Base-by-base conservation (phyloP, 2,113 vertebrate genomes). In the Rissa tridactyla region DNA sequence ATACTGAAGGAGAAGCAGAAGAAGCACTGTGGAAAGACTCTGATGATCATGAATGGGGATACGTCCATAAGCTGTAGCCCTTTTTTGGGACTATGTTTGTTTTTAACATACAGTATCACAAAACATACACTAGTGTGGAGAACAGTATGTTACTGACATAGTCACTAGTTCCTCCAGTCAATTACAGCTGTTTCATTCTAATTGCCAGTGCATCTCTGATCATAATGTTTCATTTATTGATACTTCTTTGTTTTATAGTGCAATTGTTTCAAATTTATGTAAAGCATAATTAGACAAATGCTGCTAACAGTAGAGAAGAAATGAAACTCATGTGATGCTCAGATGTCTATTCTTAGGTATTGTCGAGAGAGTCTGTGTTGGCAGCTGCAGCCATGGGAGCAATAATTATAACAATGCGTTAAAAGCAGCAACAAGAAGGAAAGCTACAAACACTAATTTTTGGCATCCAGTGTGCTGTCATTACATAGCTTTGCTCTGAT, bases 311-410 rank as follows among this genome's bases (percentile, higher is more conserved):
- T 66, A 77, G 5, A 21, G 77, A 64, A 71, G 65, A 78, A 76
- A 60, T 64, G 19, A 92, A 80, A 29, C 32, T 76, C 71, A 40
- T 52, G 36, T 64, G 46, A 75, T 92, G 65, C 55, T 88, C 57
- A 34, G 77, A 89, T 86, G 32, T 89, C 87, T 95, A 20, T 92
- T 91, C 72, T 94, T 95, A 64, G 86, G 52, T 91, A 49, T 64
- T 81, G 55, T 52, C 3, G 7, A 81, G 51, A 62, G 80, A 44
- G 42, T 46, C 57, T 64, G 64, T 79, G 36, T 58, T 92, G 84
- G 83, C 89, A 94, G 91, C 77, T 89, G 79, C 83, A 91, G 55
- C 44, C 52, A 16, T 57, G 70, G 81, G 40, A 92, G 84, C 86
- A 69, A 13, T 86, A 84, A 92, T 94, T 77, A 9, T 16, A 72